Percentiles rank a stretch among this genome's conserved stretches.
These are phyloP conservation scores for Holothuria scabra DNA, from an alignment of 53 echinoderm and acorn worm genomes.

Conservation along the genomic window DNA sequence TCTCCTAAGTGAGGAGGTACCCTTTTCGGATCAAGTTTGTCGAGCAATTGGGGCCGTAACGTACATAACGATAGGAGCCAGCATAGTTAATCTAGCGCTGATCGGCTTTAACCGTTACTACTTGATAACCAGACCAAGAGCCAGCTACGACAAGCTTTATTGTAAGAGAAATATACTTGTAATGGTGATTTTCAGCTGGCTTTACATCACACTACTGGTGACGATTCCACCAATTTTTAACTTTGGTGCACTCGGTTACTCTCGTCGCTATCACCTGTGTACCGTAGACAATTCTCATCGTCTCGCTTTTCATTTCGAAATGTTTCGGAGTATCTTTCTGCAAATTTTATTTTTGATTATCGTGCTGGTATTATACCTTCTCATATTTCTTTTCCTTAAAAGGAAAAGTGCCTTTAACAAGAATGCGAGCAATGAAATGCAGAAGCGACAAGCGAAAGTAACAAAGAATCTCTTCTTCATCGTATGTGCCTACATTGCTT, in stretches of 20 bases:
- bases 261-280: not conserved
- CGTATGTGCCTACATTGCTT: too few species aligned
- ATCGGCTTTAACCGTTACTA: slow-evolving; percentile 3
- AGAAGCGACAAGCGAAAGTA: slow-evolving; percentile 3
- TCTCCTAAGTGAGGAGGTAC: not conserved
- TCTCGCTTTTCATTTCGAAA: not conserved
- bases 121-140: slow-evolving; percentile 6
- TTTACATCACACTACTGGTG: not conserved
- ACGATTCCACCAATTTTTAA: not conserved
- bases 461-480: slow-evolving; percentile 5
- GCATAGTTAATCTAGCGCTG: slow-evolving; percentile 4
- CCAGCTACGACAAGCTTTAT: not conserved
- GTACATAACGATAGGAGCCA: slow-evolving; percentile 4
- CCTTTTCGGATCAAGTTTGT: not conserved
- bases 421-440: not conserved
- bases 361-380: not conserved
- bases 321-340: not conserved
- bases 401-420: not conserved
- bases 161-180: not conserved
- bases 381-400: not conserved
- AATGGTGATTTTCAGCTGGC: slow-evolving; percentile 10
- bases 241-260: slow-evolving; percentile 22
- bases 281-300: not conserved
- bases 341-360: not conserved
- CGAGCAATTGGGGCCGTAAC: not conserved